Percentiles rank a stretch among this genome's conserved stretches.
These are phyloP conservation scores for Adelognathus sp. DNA, from an alignment of 2,888 invertebrate species.

Conservation along the genomic window DNA sequence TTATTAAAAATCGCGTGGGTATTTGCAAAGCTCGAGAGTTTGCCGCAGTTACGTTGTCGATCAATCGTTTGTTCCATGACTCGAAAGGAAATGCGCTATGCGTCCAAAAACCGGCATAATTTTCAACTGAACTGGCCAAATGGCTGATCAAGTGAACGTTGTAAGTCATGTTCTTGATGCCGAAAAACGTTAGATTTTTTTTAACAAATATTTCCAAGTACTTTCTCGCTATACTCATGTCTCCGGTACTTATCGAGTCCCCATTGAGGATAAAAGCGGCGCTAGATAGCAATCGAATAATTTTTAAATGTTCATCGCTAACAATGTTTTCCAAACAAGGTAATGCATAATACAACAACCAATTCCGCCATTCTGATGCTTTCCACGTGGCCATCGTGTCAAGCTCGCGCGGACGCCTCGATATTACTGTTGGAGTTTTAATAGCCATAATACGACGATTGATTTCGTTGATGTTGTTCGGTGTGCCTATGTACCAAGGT, in stretches of 20 bases:
- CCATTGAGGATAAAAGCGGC: constrained; percentile 26
- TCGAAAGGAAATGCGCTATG: constrained; percentile 6
- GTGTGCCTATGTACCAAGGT: constrained; percentile 25
- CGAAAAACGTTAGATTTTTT: constrained; percentile 15
- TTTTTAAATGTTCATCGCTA: neutral
- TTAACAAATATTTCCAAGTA: neutral
- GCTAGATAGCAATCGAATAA: constrained; percentile 29
- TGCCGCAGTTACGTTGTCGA: neutral
- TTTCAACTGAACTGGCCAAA: constrained; percentile 14
- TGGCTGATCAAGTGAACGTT: constrained; percentile 49
- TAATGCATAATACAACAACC: constrained; percentile 32
- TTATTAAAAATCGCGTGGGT: constrained; percentile 1
- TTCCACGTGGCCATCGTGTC: constrained; percentile 38
- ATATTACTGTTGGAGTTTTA: constrained; percentile 40
- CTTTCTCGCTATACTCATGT: neutral
- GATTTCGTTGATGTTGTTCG: constrained; percentile 30
- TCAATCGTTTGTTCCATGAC: neutral
- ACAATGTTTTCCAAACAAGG: constrained; percentile 44
- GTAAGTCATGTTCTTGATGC: constrained; percentile 35
- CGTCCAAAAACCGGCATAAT: neutral
- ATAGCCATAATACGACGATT: constrained; percentile 39
- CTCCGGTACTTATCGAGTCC: constrained; percentile 21
- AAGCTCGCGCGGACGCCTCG: constrained; percentile 39
- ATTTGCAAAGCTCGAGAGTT: neutral
- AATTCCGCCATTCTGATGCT: constrained; percentile 55